A percentile compares a stretch with the other conserved stretches of the same genome.
These are phyloP conservation scores for Sminthurides aquaticus DNA, from an alignment of 2,888 invertebrate genomes.

Conservation along the genomic window DNA sequence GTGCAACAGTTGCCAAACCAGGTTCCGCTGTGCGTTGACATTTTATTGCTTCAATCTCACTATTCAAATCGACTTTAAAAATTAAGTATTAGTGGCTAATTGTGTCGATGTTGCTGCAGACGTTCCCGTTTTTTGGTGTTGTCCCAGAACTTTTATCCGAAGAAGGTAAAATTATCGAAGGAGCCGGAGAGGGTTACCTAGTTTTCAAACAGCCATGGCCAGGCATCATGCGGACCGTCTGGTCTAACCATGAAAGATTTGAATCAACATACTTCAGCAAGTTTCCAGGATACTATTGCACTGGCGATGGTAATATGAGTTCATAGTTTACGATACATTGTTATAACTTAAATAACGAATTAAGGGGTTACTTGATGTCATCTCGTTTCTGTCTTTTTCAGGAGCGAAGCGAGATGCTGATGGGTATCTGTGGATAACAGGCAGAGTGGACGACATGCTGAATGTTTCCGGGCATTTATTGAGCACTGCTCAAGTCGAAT, in stretches of 20 bases:
- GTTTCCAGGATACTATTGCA: conserved; percentile 95
- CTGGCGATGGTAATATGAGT: conserved; percentile 77
- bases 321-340: not conserved
- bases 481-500: conserved; percentile 82
- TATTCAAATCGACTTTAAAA: not conserved
- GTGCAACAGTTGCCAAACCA: conserved; percentile 93
- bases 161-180: conserved; percentile 73
- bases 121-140: conserved; percentile 96
- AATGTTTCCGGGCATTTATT: conserved; percentile 97
- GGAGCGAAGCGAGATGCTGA: conserved; percentile 86
- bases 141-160: conserved; percentile 80
- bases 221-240: conserved; percentile 92
- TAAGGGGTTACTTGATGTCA: no score
- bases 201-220: conserved; percentile 96
- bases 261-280: conserved; percentile 88
- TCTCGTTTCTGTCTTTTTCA: no score
- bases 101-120: conserved; percentile 53
- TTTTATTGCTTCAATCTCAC: no score
- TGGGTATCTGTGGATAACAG: conserved; percentile 93
- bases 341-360: no score
- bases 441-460: conserved; percentile 95
- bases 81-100: no score
- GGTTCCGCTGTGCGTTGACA: conserved; percentile 78
- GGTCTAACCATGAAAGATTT: conserved; percentile 80
- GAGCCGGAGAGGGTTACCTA: conserved; percentile 87